Percentiles rank a stretch among this genome's conserved stretches.
phyloP scores from a whole-genome alignment of 2,888 invertebrate species.

The Argyresthia albistria region DNA sequence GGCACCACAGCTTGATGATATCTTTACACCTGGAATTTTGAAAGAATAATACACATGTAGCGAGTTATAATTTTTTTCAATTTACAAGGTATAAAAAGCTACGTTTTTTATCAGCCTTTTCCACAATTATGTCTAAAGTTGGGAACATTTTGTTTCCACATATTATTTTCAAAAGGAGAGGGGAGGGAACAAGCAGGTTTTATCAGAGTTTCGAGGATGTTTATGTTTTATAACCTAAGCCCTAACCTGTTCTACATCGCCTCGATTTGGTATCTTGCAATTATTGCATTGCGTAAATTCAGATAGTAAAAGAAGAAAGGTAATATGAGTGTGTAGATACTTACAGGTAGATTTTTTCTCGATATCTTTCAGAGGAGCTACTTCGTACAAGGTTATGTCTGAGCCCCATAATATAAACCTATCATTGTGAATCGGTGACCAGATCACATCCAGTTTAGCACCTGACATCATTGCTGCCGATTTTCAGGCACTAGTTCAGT shows the following conservation, averaged over 20 bases:
- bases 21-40: constrained; percentile 69
- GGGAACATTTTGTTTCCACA: no score
- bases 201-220: no score
- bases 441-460: constrained; percentile 83
- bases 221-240: no score
- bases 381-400: constrained; percentile 90
- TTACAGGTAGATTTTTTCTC: constrained; percentile 59
- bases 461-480: constrained; percentile 33
- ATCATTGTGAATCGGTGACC: constrained; percentile 84
- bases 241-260: background rate
- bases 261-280: background rate
- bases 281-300: background rate
- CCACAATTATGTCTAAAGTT: no score
- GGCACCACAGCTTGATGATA: constrained; percentile 80
- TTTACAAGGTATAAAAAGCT: background rate
- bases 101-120: no score
- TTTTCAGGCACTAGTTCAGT: no score
- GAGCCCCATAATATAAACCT: constrained; percentile 94
- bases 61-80: background rate
- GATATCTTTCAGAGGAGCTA: constrained; percentile 74
- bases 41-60: constrained; percentile 4
- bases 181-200: no score
- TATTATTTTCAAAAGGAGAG: no score
- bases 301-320: background rate
- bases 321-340: constrained; percentile 15